These are phyloP conservation scores for Diplogasteroides magnus DNA, from an alignment of 1,140 invertebrate genomes.

Conservation along the genomic window DNA sequence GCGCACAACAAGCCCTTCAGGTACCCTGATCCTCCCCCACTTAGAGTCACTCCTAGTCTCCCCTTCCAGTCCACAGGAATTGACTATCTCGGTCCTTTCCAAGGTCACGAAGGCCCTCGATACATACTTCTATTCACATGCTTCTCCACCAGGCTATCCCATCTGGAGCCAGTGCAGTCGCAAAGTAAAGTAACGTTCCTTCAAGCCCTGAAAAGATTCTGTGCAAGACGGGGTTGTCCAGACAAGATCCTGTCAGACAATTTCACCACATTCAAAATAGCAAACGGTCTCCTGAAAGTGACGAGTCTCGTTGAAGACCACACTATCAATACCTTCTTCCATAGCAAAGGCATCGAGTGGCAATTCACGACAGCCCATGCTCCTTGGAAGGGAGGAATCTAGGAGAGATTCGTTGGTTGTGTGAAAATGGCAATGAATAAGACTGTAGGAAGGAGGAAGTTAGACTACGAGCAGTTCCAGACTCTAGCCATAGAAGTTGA, in stretches of 20 bases:
- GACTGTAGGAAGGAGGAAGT: background rate
- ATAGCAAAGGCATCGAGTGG: background rate
- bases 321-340: background rate
- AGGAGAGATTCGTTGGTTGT: conserved; percentile 3
- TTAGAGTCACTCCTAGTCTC: too few relatives aligned
- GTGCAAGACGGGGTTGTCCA: background rate
- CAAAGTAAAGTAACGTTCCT: background rate
- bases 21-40: too few relatives aligned
- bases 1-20: too few relatives aligned
- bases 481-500: background rate
- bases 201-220: too few relatives aligned
- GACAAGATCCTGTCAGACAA: background rate
- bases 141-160: too few relatives aligned
- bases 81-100: too few relatives aligned
- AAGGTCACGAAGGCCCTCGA: too few relatives aligned
- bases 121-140: too few relatives aligned
- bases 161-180: background rate
- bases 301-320: too few relatives aligned
- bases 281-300: background rate
- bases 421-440: background rate
- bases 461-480: background rate
- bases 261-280: background rate
- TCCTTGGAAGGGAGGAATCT: background rate
- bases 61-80: too few relatives aligned
- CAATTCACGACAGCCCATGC: background rate